Evolutionary conservation across 2,113 vertebrate genomes (phyloP).

Genomic region (Ovibos moschatus): DNA sequence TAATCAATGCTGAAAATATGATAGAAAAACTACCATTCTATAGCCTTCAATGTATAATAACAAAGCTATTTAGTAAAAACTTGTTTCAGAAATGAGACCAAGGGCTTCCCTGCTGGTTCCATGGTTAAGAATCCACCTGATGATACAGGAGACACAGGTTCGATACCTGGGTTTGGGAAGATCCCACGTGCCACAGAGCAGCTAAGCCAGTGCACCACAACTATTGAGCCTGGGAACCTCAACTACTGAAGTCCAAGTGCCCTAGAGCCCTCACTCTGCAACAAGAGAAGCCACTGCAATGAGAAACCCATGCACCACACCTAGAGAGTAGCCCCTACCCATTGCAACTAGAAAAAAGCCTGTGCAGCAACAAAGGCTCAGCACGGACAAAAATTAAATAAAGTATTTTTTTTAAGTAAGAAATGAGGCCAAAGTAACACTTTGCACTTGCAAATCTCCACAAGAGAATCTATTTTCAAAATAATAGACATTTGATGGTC

Average conservation of each 20-base stretch:
- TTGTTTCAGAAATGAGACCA: background rate
- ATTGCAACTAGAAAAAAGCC: background rate
- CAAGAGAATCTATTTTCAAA: background rate
- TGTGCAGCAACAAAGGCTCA: background rate
- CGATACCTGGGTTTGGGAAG: background rate
- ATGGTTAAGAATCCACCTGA: background rate
- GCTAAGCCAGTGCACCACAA: background rate
- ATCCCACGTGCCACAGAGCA: background rate
- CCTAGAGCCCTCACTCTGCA: background rate
- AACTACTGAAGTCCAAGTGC: background rate
- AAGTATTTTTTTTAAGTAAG: background rate
- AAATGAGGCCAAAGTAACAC: background rate
- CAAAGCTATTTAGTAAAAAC: background rate
- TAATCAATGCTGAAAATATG: background rate
- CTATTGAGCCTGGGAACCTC: background rate
- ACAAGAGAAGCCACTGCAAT: background rate
- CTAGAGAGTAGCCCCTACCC: background rate
- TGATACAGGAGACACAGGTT: background rate
- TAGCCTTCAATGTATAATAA: background rate
- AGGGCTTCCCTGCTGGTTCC: background rate
- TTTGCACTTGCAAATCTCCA: background rate
- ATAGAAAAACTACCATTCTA: background rate
- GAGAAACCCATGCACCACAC: background rate
- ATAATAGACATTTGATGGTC: background rate
- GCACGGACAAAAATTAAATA: background rate